Percentiles rank a stretch among this genome's conserved stretches.
Evolutionary conservation across 2,797 vertebrate species (phyloP).

Genomic region (Micrastur ruficollis): DNA sequence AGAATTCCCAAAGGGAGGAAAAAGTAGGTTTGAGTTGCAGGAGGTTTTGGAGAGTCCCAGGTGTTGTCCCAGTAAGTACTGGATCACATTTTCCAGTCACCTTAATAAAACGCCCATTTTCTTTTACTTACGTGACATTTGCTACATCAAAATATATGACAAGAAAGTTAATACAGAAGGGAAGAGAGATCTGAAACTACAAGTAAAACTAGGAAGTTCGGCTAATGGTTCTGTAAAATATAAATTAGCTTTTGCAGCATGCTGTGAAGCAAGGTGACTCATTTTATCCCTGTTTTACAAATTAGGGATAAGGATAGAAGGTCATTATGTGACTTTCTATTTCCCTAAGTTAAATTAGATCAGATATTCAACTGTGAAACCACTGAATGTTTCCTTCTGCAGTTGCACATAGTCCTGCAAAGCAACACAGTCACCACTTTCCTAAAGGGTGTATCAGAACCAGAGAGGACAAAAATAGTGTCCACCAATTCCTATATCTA

Average conservation of each 20-base stretch:
- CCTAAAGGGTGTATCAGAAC: neutral
- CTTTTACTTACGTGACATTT: conserved; percentile 17
- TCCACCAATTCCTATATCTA: neutral
- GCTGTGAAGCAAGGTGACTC: neutral
- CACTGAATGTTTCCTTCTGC: neutral
- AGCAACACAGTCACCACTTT: neutral
- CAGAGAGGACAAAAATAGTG: neutral
- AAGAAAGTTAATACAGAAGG: neutral
- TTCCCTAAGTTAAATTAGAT: neutral
- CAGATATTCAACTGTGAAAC: neutral
- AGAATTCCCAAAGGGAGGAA: conserved; percentile 40
- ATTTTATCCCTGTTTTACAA: neutral
- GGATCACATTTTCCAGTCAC: conserved; percentile 13
- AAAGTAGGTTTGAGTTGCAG: conserved; percentile 42
- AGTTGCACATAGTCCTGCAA: neutral
- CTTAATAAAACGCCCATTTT: conserved; percentile 33
- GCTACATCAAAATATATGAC: conserved; percentile 7
- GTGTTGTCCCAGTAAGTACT: conserved; percentile 26
- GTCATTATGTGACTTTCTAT: neutral
- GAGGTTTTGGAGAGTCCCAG: conserved; percentile 46
- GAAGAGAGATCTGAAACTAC: neutral
- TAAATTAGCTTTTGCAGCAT: neutral
- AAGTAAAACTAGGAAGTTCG: neutral
- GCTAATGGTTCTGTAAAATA: neutral
- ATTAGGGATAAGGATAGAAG: neutral